Evolutionary conservation across 2,888 invertebrate species (phyloP).

Genomic region (Punctoribates punctum): DNA sequence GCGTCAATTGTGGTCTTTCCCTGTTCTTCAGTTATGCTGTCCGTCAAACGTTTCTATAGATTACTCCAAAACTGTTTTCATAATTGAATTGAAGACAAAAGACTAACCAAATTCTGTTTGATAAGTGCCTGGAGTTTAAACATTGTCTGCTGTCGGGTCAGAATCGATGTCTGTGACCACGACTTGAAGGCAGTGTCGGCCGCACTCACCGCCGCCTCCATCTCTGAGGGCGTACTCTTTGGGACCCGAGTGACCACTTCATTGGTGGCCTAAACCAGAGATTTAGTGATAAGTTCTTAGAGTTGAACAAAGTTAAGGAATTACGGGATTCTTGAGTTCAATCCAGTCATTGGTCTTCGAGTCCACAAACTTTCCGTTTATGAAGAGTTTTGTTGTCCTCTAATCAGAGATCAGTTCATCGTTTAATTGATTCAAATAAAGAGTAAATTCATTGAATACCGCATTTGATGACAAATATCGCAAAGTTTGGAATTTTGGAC

Average conservation of each 20-base stretch:
- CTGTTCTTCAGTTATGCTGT: conserved; percentile 89
- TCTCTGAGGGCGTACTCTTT: conserved; percentile 78
- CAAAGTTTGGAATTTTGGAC: background rate
- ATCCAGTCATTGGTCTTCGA: conserved; percentile 91
- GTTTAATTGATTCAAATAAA: background rate
- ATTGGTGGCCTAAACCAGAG: conserved; percentile 67
- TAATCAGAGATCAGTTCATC: background rate
- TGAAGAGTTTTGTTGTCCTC: conserved; percentile 75
- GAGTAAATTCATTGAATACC: background rate
- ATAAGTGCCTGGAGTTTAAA: conserved; percentile 79
- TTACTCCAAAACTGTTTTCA: conserved; percentile 37
- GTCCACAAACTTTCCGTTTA: conserved; percentile 87
- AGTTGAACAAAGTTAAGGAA: conserved; percentile 45
- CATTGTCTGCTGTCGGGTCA: conserved; percentile 89
- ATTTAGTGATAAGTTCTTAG: conserved; percentile 10
- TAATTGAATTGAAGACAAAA: background rate
- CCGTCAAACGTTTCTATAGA: conserved; percentile 71
- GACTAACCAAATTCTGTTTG: conserved; percentile 70
- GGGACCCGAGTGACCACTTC: conserved; percentile 76
- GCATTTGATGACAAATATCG: conserved; percentile 33
- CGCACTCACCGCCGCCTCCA: conserved; percentile 80
- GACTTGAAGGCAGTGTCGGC: conserved; percentile 73
- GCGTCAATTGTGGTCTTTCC: conserved; percentile 96
- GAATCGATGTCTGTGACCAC: conserved; percentile 87
- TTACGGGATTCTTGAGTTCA: conserved; percentile 83